Conservation (phyloP, 1,140 invertebrate genomes). For the Orchesella cincta region DNA sequence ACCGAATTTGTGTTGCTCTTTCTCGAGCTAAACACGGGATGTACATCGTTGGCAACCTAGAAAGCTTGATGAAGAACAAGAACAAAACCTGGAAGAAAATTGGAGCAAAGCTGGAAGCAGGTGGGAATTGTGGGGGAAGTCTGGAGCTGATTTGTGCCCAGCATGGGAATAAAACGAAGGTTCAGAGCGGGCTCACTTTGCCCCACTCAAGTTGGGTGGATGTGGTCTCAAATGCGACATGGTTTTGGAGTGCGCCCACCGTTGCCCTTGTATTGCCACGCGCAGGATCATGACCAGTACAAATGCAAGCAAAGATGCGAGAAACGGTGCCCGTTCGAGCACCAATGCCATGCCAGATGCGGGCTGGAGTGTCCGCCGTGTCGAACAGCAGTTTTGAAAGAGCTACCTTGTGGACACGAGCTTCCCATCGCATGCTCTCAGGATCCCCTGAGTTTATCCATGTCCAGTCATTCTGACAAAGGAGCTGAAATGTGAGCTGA, state of each 20-base stretch:
- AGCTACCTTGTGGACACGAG: not conserved
- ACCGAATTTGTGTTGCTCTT: conserved; percentile 80
- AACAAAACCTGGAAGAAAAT: conserved; percentile 48
- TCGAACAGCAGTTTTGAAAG: too few relatives aligned
- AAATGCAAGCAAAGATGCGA: not conserved
- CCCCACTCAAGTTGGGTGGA: not conserved
- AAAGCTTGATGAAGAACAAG: conserved; percentile 58
- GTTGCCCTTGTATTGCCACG: not conserved
- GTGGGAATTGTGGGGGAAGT: not conserved
- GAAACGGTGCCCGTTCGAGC: not conserved
- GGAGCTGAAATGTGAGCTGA: too few relatives aligned
- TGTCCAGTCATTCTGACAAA: too few relatives aligned
- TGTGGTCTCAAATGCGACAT: not conserved
- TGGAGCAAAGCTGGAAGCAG: conserved; percentile 30
- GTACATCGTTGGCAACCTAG: conserved; percentile 68
- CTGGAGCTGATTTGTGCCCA: not conserved
- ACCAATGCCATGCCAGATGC: too few relatives aligned
- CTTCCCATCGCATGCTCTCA: too few relatives aligned
- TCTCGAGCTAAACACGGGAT: too few relatives aligned
- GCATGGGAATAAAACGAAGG: not conserved
- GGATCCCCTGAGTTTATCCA: too few relatives aligned
- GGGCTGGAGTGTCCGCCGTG: too few relatives aligned
- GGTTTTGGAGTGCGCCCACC: too few relatives aligned
- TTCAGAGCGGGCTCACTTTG: not conserved
- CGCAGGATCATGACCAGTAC: not conserved